Evolutionary conservation across 1,140 invertebrate species (phyloP).

Genomic region (Antheraea pernyi): DNA sequence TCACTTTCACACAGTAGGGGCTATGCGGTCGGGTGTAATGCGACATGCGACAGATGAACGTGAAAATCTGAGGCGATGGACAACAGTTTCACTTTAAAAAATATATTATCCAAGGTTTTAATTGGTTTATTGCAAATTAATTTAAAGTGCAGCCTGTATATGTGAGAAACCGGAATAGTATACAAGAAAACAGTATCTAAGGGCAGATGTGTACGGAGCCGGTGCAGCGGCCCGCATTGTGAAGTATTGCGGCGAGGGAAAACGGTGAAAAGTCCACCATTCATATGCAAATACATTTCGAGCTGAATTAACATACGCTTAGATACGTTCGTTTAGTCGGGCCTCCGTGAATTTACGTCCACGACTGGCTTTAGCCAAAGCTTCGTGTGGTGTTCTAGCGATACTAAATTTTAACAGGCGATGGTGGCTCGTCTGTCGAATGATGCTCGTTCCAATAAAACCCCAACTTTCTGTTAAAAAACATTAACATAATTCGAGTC

Average conservation of each 20-base stretch:
- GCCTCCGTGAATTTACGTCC: constrained; percentile 1
- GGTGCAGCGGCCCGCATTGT: constrained; percentile 4
- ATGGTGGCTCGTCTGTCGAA: background rate
- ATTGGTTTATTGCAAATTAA: no score
- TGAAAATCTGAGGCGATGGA: no score
- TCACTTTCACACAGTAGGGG: no score
- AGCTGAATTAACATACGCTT: constrained; percentile 13
- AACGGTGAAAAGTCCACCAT: constrained; percentile 14
- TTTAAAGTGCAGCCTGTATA: background rate
- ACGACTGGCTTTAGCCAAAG: background rate
- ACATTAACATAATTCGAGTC: no score
- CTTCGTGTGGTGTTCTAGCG: background rate
- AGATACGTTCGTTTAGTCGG: constrained; percentile 10
- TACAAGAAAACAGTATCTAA: background rate
- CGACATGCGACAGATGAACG: no score
- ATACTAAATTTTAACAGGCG: background rate
- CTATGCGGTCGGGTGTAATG: no score
- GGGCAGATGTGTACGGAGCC: background rate
- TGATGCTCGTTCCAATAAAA: background rate
- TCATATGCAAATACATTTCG: constrained; percentile 15
- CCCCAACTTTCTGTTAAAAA: no score
- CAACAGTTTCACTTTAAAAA: no score
- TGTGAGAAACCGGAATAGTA: background rate
- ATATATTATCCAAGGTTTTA: no score
- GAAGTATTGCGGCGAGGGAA: constrained; percentile 13